phyloP scores from a whole-genome alignment of 1,140 invertebrate genomes.

The Neuroterus valhalla region DNA sequence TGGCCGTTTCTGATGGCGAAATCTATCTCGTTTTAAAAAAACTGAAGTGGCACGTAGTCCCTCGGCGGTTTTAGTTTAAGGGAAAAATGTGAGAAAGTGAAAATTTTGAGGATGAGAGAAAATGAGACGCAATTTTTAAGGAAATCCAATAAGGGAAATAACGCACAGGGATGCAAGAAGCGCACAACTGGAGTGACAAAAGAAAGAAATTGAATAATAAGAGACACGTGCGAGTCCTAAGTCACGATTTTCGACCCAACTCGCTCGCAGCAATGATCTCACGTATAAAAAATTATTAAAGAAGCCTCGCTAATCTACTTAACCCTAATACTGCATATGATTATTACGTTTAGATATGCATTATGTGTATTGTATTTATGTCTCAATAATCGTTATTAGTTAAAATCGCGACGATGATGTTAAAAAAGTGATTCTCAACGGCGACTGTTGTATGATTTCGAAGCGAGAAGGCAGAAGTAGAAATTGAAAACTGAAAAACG shows the following conservation, averaged over 20 bases:
- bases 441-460: constrained; percentile 31
- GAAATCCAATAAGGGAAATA: constrained; percentile 9
- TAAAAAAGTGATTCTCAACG: constrained; percentile 37
- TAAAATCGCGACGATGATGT: constrained; percentile 62
- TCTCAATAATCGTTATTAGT: constrained; percentile 73
- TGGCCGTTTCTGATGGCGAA: not conserved
- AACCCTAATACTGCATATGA: constrained; percentile 68
- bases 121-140: constrained; percentile 25
- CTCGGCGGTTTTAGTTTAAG: constrained; percentile 35
- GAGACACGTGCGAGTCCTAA: constrained; percentile 17
- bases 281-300: constrained; percentile 42
- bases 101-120: constrained; percentile 1
- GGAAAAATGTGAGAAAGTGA: constrained; percentile 1
- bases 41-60: constrained; percentile 42
- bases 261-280: constrained; percentile 52
- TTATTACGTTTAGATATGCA: constrained; percentile 69
- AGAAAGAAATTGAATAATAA: not conserved
- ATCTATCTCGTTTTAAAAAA: constrained; percentile 18
- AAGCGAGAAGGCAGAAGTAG: constrained; percentile 4
- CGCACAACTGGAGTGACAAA: not conserved
- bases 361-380: constrained; percentile 71
- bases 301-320: constrained; percentile 67
- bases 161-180: constrained; percentile 15
- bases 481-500: constrained; percentile 27
- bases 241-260: constrained; percentile 33